Evolutionary conservation across 2,888 invertebrate species (phyloP), one percentile per base, ranked within the genome.

Genomic region (Aphrophora alni): DNA sequence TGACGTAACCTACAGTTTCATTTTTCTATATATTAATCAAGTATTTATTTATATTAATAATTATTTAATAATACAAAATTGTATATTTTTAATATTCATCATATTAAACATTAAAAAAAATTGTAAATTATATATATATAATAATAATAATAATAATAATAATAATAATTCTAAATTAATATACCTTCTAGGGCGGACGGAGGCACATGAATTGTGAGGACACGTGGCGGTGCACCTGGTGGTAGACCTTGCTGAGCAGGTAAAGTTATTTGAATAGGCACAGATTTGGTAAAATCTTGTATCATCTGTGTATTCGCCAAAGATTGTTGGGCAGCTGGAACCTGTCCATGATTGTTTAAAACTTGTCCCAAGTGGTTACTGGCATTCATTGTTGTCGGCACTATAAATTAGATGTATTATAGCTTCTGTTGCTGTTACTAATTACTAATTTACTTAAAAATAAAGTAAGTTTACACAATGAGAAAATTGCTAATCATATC

Each of bases 201-300:
- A 82, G 97, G 96, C 86, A 97, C 96, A 89, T 96, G 96, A 87
- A 97, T 96, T n/a, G 95, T 96, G 81, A 97, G 92, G 71, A 95
- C 92, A 82, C 96, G 92, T 28, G 92, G 92, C 84, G 92, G 88
- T 25, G 93, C 91, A 83, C 93, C 93, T 0, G 92, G 91, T 38
- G 92, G 91, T 8, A 94, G 94, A 68, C 82, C 83, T 0, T 94
- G 92, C 87, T 95, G 95, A 68, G 95, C 93, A 1, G 96, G 96
- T 86, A 97, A 89, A 0, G 96, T 97, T 81, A 97, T 93, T 89
- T 95, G 92, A 80, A 89, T 88, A 44, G 89, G 88, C 82, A 89
- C 88, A 82, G 87, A 86, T 81, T 86, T 86, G 82, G 38, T 80
- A 87, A 83, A 80, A 85, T 84, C 59, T 69, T 80, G 80, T 33